Conservation (phyloP, 2,888 invertebrate genomes). For the Drosophila anceps region DNA sequence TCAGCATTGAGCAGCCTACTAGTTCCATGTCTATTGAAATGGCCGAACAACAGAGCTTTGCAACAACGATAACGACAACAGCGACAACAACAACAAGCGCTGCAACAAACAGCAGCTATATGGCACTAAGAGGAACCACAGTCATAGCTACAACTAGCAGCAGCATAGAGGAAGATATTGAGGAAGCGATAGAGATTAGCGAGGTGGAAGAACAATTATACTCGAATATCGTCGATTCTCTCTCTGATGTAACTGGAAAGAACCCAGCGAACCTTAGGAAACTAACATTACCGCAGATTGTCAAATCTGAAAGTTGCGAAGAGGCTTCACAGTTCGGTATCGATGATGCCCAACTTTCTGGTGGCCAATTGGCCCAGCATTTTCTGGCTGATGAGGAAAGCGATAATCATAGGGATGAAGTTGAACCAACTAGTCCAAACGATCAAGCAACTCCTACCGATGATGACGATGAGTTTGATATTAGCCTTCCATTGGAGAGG, state of each 20-base stretch:
- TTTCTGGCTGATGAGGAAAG: conserved; percentile 78
- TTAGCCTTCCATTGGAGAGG: conserved; percentile 69
- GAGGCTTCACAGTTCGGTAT: conserved; percentile 80
- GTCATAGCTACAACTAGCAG: conserved; percentile 70
- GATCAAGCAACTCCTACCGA: conserved; percentile 26
- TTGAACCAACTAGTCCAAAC: conserved; percentile 16
- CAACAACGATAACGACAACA: conserved; percentile 39
- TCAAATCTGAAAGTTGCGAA: conserved; percentile 54
- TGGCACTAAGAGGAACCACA: conserved; percentile 47
- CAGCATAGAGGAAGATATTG: conserved; percentile 85
- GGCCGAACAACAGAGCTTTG: conserved; percentile 68
- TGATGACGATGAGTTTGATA: conserved; percentile 67
- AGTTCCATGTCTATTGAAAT: conserved; percentile 83
- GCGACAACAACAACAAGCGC: conserved; percentile 47
- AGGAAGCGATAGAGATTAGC: conserved; percentile 82
- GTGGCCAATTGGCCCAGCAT: conserved; percentile 83
- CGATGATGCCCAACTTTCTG: conserved; percentile 83
- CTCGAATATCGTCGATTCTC: conserved; percentile 50
- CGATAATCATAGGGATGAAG: conserved; percentile 63
- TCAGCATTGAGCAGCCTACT: conserved; percentile 78
- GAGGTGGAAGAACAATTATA: conserved; percentile 78
- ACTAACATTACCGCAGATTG: conserved; percentile 45
- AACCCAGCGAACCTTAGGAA: conserved; percentile 1
- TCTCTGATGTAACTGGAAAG: conserved; percentile 53
- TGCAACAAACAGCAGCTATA: conserved; percentile 63